Evolutionary conservation across 2,113 vertebrate genomes (phyloP).

Genomic region (Lagenorhynchus albirostris): DNA sequence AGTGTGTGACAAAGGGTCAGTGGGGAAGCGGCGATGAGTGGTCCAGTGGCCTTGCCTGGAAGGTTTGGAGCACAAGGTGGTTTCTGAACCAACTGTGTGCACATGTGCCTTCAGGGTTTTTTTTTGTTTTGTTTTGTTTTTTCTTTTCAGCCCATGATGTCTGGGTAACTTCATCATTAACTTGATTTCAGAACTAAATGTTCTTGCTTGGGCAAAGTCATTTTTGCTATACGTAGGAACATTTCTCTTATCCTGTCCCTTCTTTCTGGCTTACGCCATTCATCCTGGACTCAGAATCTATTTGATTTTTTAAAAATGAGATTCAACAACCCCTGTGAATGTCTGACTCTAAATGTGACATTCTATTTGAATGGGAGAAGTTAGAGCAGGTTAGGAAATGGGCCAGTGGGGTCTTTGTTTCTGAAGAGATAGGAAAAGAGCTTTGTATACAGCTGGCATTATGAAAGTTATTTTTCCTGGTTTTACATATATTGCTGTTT

Average conservation of each 20-base stretch:
- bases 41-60: fast-evolving
- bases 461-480: not conserved
- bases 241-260: not conserved
- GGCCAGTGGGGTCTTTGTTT: not conserved
- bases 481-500: not conserved
- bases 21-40: not conserved
- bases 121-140: not conserved
- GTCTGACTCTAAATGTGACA: not conserved
- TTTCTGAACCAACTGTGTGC: not conserved
- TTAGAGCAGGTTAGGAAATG: not conserved
- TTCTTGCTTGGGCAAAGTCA: not conserved
- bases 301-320: not conserved
- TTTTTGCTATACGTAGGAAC: not conserved
- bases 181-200: not conserved
- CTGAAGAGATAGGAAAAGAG: not conserved
- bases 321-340: not conserved
- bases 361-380: not conserved
- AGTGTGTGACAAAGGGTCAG: not conserved
- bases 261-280: not conserved
- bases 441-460: not conserved
- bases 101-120: not conserved
- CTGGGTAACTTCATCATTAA: not conserved
- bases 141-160: not conserved
- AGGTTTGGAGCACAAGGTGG: fast-evolving
- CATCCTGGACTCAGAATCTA: not conserved